Conservation (phyloP, 2,113 vertebrate species). For the Muntiacus muntjak region DNA sequence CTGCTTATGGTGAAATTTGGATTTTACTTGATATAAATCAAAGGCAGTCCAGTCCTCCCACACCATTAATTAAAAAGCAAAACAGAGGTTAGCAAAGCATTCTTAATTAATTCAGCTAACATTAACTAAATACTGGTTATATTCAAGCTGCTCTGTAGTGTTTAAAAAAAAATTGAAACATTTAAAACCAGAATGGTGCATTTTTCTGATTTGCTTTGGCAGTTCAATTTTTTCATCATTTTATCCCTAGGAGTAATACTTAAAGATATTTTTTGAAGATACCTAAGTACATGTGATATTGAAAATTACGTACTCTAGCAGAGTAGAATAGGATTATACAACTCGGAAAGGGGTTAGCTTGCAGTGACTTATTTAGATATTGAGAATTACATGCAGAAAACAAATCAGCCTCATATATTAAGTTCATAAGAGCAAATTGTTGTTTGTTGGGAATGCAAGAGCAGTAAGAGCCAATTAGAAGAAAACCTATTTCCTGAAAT, state of each 20-base stretch:
- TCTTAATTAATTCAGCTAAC: neutral
- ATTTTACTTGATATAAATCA: neutral
- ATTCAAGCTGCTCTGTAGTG: neutral
- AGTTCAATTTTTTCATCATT: neutral
- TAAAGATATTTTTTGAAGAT: neutral
- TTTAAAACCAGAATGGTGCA: conserved; percentile 5
- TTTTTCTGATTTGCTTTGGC: neutral
- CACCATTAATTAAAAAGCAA: conserved; percentile 3
- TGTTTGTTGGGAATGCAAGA: neutral
- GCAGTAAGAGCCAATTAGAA: neutral
- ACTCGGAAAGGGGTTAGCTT: neutral
- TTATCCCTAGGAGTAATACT: neutral
- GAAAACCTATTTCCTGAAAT: neutral
- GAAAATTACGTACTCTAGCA: neutral
- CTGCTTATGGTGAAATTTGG: conserved; percentile 4
- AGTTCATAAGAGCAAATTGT: neutral
- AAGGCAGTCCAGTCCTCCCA: neutral
- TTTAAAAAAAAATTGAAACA: neutral
- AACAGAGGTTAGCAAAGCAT: conserved; percentile 31
- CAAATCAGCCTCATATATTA: neutral
- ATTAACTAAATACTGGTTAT: neutral
- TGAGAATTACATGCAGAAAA: neutral
- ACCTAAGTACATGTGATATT: neutral
- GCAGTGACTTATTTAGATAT: neutral
- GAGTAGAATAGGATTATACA: neutral